These are phyloP conservation scores for Raja brachyura DNA, from an alignment of 2,113 vertebrate genomes.

Conservation along the genomic window DNA sequence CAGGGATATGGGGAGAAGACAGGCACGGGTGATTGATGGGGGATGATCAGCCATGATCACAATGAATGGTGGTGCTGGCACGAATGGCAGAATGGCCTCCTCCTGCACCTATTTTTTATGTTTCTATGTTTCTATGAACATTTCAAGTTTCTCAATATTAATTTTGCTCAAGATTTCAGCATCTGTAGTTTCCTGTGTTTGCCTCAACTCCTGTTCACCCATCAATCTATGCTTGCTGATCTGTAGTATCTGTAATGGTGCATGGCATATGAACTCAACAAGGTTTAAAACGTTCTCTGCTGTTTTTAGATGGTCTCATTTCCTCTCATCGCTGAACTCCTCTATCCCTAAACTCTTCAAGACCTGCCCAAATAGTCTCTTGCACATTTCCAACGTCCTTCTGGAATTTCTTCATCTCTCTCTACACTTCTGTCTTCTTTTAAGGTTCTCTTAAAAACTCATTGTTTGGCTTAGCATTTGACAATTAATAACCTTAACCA, in stretches of 20 bases:
- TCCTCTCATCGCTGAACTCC: not conserved
- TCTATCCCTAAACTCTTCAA: no score
- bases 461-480: not conserved
- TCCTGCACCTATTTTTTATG: no score
- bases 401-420: not conserved
- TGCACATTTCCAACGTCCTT: not conserved
- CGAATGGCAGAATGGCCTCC: no score
- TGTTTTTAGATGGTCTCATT: not conserved
- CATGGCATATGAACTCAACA: not conserved
- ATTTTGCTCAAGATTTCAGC: no score
- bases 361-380: not conserved
- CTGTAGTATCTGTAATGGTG: not conserved
- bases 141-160: no score
- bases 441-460: not conserved
- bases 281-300: not conserved
- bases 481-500: no score
- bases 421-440: not conserved
- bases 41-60: no score
- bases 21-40: no score
- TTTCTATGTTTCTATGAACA: no score
- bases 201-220: not conserved
- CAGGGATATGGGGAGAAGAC: no score
- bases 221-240: not conserved
- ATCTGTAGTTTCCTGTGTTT: not conserved
- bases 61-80: no score